Percentiles rank a stretch among this genome's conserved stretches.
Evolutionary conservation across 1,140 invertebrate species (phyloP).

Genomic region (Camponotus vicinus): DNA sequence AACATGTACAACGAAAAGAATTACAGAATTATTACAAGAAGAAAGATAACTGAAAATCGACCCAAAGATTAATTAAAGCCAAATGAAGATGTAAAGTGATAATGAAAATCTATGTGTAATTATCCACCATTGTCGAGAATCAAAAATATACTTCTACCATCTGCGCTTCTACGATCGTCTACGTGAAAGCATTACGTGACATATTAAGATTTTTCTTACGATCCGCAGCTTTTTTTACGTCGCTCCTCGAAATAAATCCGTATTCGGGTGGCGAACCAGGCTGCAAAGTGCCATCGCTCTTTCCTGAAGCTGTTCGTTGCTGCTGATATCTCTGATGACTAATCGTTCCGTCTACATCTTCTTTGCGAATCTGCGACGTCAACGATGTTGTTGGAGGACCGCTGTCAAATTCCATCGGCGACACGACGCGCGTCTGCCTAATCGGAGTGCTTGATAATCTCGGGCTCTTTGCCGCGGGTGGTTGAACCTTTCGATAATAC

Average conservation of each 20-base stretch:
- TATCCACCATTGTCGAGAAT: background rate
- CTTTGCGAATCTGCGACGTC: slow-evolving; percentile 66
- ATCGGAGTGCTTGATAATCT: slow-evolving; percentile 85
- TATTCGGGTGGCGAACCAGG: slow-evolving; percentile 89
- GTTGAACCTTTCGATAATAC: slow-evolving; percentile 88
- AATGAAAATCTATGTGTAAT: background rate
- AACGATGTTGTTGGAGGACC: slow-evolving; percentile 82
- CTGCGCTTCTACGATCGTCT: slow-evolving; percentile 4
- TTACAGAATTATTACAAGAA: background rate
- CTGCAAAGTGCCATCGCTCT: slow-evolving; percentile 79
- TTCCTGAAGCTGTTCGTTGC: slow-evolving; percentile 58
- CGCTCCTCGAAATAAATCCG: slow-evolving; percentile 85
- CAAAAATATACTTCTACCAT: background rate
- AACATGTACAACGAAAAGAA: background rate
- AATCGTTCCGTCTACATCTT: slow-evolving; percentile 40
- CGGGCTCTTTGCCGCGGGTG: slow-evolving; percentile 82
- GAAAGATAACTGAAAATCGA: background rate
- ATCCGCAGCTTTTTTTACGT: slow-evolving; percentile 83
- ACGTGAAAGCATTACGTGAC: slow-evolving; percentile 46
- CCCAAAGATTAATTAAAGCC: background rate
- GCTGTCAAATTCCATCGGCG: slow-evolving; percentile 89
- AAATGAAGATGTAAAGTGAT: background rate
- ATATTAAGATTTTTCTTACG: slow-evolving; percentile 79
- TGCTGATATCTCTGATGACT: slow-evolving; percentile 26
- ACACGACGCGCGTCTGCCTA: slow-evolving; percentile 85